These are phyloP conservation scores for Chloromyia formosa DNA, from an alignment of 2,888 invertebrate genomes.

Conservation along the genomic window DNA sequence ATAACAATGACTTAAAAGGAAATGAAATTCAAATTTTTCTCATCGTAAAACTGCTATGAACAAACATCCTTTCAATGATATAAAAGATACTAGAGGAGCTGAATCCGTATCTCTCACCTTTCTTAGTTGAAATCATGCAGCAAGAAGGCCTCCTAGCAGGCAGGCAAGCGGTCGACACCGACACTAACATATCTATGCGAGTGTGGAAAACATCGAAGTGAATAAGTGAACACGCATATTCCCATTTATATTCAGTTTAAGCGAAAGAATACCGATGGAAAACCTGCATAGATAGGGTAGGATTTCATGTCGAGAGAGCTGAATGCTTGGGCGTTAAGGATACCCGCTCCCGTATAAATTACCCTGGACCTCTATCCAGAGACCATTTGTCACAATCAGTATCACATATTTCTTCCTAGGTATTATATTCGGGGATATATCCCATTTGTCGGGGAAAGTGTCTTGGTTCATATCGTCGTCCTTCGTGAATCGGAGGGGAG, in stretches of 20 bases:
- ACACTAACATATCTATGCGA: background rate
- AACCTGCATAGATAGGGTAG: conserved; percentile 13
- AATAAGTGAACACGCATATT: conserved; percentile 35
- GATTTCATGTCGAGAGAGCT: conserved; percentile 2
- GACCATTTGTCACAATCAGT: conserved; percentile 46
- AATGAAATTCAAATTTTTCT: conserved; percentile 51
- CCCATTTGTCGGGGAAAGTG: conserved; percentile 6
- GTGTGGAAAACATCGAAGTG: background rate
- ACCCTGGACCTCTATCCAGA: conserved; percentile 34
- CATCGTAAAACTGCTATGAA: conserved; percentile 3
- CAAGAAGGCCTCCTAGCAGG: background rate
- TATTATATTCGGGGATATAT: conserved; percentile 14
- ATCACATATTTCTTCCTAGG: conserved; percentile 38
- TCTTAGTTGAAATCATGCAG: background rate
- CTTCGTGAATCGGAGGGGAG: too few relatives aligned
- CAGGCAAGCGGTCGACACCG: background rate
- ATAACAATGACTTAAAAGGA: conserved; percentile 49
- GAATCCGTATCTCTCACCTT: conserved; percentile 26
- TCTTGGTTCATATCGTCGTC: background rate
- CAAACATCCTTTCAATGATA: conserved; percentile 21
- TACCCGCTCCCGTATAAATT: conserved; percentile 34
- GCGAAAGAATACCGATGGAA: background rate
- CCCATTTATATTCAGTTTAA: conserved; percentile 39
- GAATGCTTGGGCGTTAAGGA: background rate
- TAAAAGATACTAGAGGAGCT: background rate